Evolutionary conservation across 2,797 vertebrate genomes (phyloP).

Genomic region (Gypaetus barbatus): DNA sequence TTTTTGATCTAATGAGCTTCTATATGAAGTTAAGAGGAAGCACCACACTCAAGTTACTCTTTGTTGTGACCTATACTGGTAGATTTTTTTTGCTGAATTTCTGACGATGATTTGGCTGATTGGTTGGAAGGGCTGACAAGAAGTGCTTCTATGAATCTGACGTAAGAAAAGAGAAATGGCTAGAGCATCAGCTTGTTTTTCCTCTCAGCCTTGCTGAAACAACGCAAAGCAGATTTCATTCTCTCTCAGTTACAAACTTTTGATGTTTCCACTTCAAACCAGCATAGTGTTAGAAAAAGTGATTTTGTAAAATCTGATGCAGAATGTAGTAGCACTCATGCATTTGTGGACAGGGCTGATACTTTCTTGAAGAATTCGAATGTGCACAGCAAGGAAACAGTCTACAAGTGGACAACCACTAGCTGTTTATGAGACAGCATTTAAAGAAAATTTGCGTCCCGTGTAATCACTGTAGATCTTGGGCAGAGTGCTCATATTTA

Average conservation of each 20-base stretch:
- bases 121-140: background rate
- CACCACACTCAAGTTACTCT: background rate
- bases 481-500: background rate
- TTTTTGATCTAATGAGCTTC: background rate
- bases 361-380: background rate
- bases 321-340: fast-evolving
- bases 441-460: background rate
- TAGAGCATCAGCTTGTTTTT: background rate
- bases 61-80: background rate
- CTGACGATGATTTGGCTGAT: background rate
- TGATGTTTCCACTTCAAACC: background rate
- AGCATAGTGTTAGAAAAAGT: background rate
- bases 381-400: background rate
- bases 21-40: background rate
- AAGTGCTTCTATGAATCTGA: background rate
- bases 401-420: background rate
- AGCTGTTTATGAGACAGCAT: background rate
- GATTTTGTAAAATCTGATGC: background rate
- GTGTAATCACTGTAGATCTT: background rate
- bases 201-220: background rate
- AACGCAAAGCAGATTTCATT: background rate
- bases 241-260: background rate
- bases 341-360: background rate
- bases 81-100: background rate
- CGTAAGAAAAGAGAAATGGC: background rate